Conservation (phyloP, 2,888 invertebrate genomes). For the Ornithoptera priamus region DNA sequence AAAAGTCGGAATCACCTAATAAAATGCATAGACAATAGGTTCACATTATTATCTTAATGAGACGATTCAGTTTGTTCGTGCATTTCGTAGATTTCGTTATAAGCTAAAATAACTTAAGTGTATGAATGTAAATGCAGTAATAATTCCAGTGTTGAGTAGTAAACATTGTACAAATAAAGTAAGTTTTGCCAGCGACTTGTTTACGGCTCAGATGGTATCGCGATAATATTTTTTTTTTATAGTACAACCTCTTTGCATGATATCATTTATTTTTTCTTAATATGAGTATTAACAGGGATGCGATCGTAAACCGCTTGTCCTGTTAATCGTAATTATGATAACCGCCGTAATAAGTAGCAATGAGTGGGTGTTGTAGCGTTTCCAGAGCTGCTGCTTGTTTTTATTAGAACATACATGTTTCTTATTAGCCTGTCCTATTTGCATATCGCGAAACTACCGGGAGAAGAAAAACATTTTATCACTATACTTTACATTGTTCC, state of each 20-base stretch:
- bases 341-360: constrained; percentile 16
- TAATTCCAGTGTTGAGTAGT: constrained; percentile 13
- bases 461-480: not conserved
- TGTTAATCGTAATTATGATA: constrained; percentile 25
- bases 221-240: constrained; percentile 23
- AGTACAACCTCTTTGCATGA: constrained; percentile 21
- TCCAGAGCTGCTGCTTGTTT: constrained; percentile 15
- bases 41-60: constrained; percentile 34
- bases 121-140: constrained; percentile 21
- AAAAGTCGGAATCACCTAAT: constrained; percentile 37
- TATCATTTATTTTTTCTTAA: constrained; percentile 21
- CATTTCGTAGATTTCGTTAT: constrained; percentile 27
- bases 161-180: constrained; percentile 25
- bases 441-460: constrained; percentile 15
- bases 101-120: constrained; percentile 16
- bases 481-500: not conserved
- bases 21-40: constrained; percentile 37
- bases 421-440: constrained; percentile 19
- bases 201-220: constrained; percentile 12
- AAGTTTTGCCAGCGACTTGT: constrained; percentile 24
- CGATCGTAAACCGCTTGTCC: constrained; percentile 26
- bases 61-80: constrained; percentile 33
- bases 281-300: constrained; percentile 21
- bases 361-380: constrained; percentile 12
- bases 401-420: constrained; percentile 22